These are phyloP conservation scores for Xenus cinereus DNA, from an alignment of 2,113 vertebrate species.

Conservation along the genomic window DNA sequence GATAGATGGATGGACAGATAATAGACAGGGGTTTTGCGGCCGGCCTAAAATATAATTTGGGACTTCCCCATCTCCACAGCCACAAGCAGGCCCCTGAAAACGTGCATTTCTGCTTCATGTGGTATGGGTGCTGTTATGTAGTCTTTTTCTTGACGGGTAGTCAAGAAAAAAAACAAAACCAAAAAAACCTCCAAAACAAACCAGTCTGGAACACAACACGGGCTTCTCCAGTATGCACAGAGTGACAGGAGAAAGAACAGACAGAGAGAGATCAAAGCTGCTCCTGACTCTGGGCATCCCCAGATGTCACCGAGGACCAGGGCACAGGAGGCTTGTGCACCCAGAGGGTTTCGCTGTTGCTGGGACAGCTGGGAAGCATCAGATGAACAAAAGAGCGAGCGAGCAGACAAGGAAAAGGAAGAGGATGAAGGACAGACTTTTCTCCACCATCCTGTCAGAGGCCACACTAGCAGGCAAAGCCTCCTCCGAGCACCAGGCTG, in stretches of 20 bases:
- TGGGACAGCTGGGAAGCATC: background rate
- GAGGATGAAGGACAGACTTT: background rate
- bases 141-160: too few species aligned
- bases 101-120: background rate
- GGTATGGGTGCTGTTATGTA: background rate
- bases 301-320: background rate
- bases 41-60: background rate
- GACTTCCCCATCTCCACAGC: background rate
- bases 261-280: background rate
- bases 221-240: background rate
- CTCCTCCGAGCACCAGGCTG: background rate
- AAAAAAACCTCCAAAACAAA: too few species aligned
- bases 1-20: background rate
- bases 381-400: accelerated
- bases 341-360: accelerated
- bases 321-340: accelerated
- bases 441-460: background rate
- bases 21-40: background rate
- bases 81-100: background rate
- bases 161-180: background rate
- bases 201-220: accelerated
- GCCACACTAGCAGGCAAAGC: background rate
- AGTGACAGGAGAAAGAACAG: background rate
- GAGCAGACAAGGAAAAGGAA: background rate
- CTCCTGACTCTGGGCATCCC: background rate